Evolutionary conservation across 2,888 invertebrate species (phyloP).

Genomic region (Agonopterix subpropinquella): DNA sequence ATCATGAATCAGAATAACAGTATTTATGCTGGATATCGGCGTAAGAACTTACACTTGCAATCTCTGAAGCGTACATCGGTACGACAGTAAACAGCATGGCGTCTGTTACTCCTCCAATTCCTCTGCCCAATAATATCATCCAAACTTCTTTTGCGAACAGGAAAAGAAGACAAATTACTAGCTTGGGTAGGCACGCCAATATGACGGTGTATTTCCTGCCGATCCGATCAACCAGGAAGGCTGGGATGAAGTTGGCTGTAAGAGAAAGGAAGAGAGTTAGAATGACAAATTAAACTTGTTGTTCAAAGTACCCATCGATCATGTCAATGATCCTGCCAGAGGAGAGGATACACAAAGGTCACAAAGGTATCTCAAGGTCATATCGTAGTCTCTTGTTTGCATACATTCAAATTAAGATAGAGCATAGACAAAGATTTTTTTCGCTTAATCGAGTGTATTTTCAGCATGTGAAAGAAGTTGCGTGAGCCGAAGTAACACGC

Average conservation of each 20-base stretch:
- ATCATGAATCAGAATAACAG: too few relatives aligned
- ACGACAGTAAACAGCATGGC: conserved; percentile 14
- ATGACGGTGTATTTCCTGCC: conserved; percentile 18
- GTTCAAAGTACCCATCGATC: not conserved
- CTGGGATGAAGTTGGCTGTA: conserved; percentile 18
- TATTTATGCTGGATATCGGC: too few relatives aligned
- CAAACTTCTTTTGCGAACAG: conserved; percentile 23
- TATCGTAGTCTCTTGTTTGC: too few relatives aligned
- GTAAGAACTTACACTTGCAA: conserved; percentile 26
- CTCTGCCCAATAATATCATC: conserved; percentile 24
- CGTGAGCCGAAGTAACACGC: too few relatives aligned
- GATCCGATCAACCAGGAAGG: conserved; percentile 18
- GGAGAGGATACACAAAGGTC: not conserved
- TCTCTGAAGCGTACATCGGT: conserved; percentile 27
- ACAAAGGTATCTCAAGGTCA: not conserved
- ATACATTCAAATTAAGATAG: too few relatives aligned
- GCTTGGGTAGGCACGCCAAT: conserved; percentile 15
- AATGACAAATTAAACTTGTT: not conserved
- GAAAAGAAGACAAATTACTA: conserved; percentile 14
- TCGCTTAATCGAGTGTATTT: too few relatives aligned
- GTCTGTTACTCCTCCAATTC: conserved; percentile 14
- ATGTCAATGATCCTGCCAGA: not conserved
- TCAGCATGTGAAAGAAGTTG: too few relatives aligned
- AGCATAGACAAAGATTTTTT: too few relatives aligned
- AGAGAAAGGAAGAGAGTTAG: not conserved